Evolutionary conservation across 2,888 invertebrate species (phyloP), one percentile per base, ranked within the genome.

Genomic region (Diabrotica balteata): DNA sequence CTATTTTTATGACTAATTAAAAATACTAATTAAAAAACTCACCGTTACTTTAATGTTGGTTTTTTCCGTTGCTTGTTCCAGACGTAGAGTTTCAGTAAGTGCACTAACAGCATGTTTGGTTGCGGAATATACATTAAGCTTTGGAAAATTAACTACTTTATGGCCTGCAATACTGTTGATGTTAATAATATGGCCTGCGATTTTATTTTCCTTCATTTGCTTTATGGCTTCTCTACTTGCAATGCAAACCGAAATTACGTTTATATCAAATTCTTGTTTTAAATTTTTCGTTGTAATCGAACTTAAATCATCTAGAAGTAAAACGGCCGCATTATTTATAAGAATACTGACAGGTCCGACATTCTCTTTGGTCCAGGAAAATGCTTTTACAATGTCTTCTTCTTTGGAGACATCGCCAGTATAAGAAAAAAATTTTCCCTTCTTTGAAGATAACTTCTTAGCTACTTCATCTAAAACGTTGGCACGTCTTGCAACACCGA

Each of bases 291-390:
- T 71, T 46, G 72, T 58, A 1, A 73, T 73, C 73, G 80, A 76
- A 32, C 70, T 67, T 32, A 82, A 67, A 42, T 65, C 67, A 8
- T 73, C 76, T 1, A 60, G 5, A 44, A 60, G 67, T 1, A 63
- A 5, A 8, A 79, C 7, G 8, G 82, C 84, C 10, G 84, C 84
- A 68, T 84, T 83, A 67, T 84, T 84, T 5, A 84, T 76, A 32
- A 84, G 74, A 50, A 84, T 78, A 57, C 82, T 78, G n/a, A 83
- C 76, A 5, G 79, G 77, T 6, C 81, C 82, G 0, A 84, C 70
- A 59, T 79, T 81, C 6, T 78, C 71, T 62, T 77, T 79, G 11
- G 82, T 77, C 77, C 79, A 79, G 17, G 79, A 68, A 59, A 85
- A 83, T 4, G 77, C 75, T 0, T 77, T 72, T 6, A 78, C 45